These are phyloP conservation scores for Phataginus tricuspis DNA, from an alignment of 2,797 vertebrate genomes.

Conservation along the genomic window DNA sequence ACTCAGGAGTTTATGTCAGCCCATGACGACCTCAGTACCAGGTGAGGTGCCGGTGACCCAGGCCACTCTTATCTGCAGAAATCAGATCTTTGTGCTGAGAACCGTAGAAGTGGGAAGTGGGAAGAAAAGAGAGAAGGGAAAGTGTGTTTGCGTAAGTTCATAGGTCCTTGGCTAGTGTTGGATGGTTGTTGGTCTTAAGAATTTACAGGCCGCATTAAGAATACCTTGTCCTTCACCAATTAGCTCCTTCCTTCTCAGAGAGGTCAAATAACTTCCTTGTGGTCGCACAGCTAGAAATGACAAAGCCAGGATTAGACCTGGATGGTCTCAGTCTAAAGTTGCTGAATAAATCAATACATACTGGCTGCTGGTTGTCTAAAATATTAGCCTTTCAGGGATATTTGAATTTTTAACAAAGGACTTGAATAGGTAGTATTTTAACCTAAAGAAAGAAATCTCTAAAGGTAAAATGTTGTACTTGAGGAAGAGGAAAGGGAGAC, in stretches of 20 bases:
- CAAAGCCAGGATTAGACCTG: neutral
- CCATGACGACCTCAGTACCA: neutral
- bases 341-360: neutral
- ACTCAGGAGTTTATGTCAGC: neutral
- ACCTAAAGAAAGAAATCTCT: neutral
- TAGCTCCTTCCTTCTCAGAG: neutral
- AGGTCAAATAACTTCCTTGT: slow-evolving; percentile 7
- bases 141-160: neutral
- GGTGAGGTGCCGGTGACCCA: neutral
- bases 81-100: neutral
- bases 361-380: neutral
- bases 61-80: neutral
- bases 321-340: slow-evolving; percentile 25
- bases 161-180: neutral
- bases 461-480: neutral
- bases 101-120: neutral
- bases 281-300: neutral
- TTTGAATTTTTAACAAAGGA: slow-evolving; percentile 33
- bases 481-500: neutral
- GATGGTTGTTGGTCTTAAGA: neutral
- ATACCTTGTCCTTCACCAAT: neutral
- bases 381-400: neutral
- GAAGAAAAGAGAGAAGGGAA: neutral
- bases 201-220: neutral
- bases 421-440: slow-evolving; percentile 18